phyloP scores from a whole-genome alignment of 2,113 vertebrate species.

The Ondatra zibethicus region DNA sequence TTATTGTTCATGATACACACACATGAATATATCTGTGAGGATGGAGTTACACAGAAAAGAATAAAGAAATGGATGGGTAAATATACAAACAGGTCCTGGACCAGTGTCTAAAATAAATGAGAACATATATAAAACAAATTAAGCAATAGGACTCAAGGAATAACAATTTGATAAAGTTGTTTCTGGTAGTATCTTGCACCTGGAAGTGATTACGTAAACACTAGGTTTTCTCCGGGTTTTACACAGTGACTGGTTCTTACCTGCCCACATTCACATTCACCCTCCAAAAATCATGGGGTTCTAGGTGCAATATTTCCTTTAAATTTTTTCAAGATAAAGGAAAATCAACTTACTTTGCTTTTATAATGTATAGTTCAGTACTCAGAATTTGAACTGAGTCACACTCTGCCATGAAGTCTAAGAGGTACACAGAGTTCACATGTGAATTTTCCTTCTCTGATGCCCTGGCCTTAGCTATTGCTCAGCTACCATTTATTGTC shows the following conservation, averaged over 20 bases:
- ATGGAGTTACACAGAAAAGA: background rate
- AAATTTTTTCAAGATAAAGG: background rate
- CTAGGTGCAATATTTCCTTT: background rate
- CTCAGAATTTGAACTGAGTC: background rate
- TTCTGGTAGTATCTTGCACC: background rate
- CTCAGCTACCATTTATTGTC: background rate
- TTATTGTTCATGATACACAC: background rate
- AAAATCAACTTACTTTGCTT: background rate
- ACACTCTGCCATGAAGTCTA: background rate
- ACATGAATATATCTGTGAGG: background rate
- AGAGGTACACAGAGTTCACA: background rate
- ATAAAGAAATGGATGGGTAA: background rate
- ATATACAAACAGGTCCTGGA: background rate
- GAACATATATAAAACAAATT: conserved; percentile 12
- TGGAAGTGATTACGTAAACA: background rate
- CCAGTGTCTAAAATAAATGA: background rate
- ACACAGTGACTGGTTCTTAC: background rate
- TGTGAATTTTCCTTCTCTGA: background rate
- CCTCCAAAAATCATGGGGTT: background rate
- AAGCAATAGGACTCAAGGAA: background rate
- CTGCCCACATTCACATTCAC: background rate
- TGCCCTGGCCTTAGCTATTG: background rate
- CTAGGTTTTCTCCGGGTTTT: background rate
- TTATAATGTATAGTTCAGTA: background rate
- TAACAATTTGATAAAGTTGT: background rate